Conservation (phyloP, 2,113 vertebrate genomes). For the Lagenorhynchus albirostris region DNA sequence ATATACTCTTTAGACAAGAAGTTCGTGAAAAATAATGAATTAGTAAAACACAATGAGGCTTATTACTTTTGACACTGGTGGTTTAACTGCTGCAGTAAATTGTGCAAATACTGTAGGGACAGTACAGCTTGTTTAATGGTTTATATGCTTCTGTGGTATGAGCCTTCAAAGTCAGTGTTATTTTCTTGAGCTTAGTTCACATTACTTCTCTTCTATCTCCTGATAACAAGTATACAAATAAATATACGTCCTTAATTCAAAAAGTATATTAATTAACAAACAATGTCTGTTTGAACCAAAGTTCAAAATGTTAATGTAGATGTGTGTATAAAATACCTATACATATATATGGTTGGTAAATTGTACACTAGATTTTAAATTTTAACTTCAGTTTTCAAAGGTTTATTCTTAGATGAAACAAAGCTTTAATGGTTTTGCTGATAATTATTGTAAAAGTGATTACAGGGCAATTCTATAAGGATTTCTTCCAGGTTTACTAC, state of each 20-base stretch:
- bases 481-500: background rate
- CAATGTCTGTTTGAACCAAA: background rate
- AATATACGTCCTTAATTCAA: background rate
- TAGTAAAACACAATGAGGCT: background rate
- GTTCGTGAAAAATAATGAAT: slow-evolving; percentile 12
- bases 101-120: background rate
- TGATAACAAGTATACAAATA: background rate
- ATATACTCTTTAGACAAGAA: background rate
- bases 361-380: background rate
- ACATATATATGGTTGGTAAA: background rate
- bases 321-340: background rate
- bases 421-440: background rate
- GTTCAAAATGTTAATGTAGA: background rate
- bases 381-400: slow-evolving; percentile 9
- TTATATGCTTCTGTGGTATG: background rate
- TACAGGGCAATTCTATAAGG: background rate
- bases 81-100: background rate
- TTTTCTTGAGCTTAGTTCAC: background rate
- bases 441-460: background rate
- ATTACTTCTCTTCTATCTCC: background rate
- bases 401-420: slow-evolving; percentile 21
- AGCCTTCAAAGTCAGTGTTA: background rate
- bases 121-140: background rate
- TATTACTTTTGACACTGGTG: background rate
- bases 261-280: background rate